Base-by-base conservation (phyloP, 2,113 vertebrate species). In the Cyprinodon brontotheroides region DNA sequence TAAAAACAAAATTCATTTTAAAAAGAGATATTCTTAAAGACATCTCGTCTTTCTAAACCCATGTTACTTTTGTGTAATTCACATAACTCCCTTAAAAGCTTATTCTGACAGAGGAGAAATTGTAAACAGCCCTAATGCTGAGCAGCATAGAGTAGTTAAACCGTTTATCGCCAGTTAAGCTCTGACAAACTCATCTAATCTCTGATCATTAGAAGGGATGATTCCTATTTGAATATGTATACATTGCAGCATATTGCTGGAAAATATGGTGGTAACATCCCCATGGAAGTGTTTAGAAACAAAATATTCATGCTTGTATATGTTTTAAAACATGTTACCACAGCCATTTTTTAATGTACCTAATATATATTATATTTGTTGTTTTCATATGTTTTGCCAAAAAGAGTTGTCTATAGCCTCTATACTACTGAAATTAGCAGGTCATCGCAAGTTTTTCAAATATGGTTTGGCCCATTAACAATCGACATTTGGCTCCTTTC, bases 201-300 rank as follows among this genome's bases (percentile, higher is more conserved):
- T 69, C 65, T 43, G 78, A 78, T 84, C 69, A 61, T 70, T 48
- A 48, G 68, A 63, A 64, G 69, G 81, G 87, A 86, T 76, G 73
- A 81, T 85, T 92, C 83, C 85, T 75, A 85, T 83, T 41, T 85
- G 71, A 89, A 81, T 79, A 67, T 53, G 72, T 65, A 78, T 77
- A 87, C 65, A 62, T 75, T 68, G 77, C 74, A 79, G 61, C 65
- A 73, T 38, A 17, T 43, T 47, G 63, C 61, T 60, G 8, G 40
- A 72, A 45, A 78, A 13, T 40, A 6, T 14, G 74, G 47, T 70
- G 40, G 37, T 57, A 66, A 68, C 29, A 37, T 78, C 22, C 38
- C 50, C 15, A 76, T 69, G 22, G 80, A 75, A 65, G 39, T 3
- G 3, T 60, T 39, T 61, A 22, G 9, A 0, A 13, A 48, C 14